phyloP scores from a whole-genome alignment of 2,888 invertebrate species.

The Balanococcus diminutus region DNA sequence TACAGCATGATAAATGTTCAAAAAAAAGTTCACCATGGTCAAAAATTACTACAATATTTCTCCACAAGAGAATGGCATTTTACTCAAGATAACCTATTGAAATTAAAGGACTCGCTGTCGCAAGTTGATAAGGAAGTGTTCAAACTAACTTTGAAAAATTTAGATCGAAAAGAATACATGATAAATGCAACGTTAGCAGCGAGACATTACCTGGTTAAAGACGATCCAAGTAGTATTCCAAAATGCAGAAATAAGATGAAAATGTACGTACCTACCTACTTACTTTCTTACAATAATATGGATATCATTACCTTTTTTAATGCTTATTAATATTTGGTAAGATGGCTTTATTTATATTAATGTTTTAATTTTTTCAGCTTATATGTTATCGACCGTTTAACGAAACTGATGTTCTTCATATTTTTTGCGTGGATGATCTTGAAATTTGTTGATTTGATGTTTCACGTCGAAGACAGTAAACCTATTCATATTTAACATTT shows the following conservation, averaged over 20 bases:
- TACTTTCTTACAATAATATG: too few relatives aligned
- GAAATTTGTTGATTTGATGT: background rate
- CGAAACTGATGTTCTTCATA: conserved; percentile 1
- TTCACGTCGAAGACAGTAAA: background rate
- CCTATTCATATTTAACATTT: background rate
- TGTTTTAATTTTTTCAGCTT: conserved; percentile 1
- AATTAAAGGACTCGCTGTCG: conserved; percentile 66
- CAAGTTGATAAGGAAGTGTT: conserved; percentile 68
- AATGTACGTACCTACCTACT: conserved; percentile 65
- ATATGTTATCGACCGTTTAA: background rate
- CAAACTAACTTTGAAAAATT: conserved; percentile 66
- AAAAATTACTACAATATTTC: conserved; percentile 86
- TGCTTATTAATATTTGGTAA: too few relatives aligned
- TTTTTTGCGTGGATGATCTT: conserved; percentile 15
- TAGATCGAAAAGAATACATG: conserved; percentile 75
- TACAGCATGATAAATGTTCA: conserved; percentile 80
- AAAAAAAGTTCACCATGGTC: conserved; percentile 74
- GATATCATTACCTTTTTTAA: too few relatives aligned
- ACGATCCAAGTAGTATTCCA: conserved; percentile 77
- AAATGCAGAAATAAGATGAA: conserved; percentile 75
- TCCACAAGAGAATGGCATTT: conserved; percentile 88
- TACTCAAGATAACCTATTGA: conserved; percentile 72
- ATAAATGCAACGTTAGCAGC: conserved; percentile 80
- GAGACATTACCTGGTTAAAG: conserved; percentile 84
- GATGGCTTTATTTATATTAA: too few relatives aligned